Base-by-base conservation (phyloP, 2,113 vertebrate species). In the Aleadryas rufinucha region DNA sequence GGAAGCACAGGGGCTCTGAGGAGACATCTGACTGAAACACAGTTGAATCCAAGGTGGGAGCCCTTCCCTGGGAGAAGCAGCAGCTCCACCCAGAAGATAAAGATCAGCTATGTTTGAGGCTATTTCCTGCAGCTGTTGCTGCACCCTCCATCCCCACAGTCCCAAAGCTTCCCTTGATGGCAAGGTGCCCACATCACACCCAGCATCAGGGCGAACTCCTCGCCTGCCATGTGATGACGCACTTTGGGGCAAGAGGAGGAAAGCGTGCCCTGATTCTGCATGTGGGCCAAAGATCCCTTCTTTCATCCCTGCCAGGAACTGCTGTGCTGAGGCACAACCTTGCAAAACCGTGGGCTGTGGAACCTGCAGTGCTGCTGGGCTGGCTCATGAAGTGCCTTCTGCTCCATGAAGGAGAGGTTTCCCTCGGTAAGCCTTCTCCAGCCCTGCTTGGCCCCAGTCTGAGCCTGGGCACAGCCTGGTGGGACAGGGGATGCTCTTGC, bases 41-140 rank as follows among this genome's bases (percentile, higher is more conserved):
- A 14, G 28, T 9, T 22, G 30, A 10, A 27, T 69, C 31, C 1
- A 4, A 63, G 45, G 28, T 49, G 20, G 33, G 31, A 54, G 13
- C 30, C 42, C 10, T 69, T 79, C 45, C 23, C 1, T 45, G 23
- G 24, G 42, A 83, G 79, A 80, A 94, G 60, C 26, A 70, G 72
- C 68, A 88, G 49, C 68, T 84, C 76, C 76, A 88, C 60, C 79
- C 64, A 61, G 53, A 82, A 96, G 76, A 87, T 42, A 65, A 74
- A 71, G 83, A 59, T 84, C 87, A 71, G 59, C 41, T 68, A 18
- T 10, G 11, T 77, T 52, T 90, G 68, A 44, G 20, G 26, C 9
- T 66, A 30, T 79, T 94, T 95, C 78, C 90, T 92, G 90, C 84
- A 93, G 85, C 82, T 95, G 59, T 54, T 74, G 47, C 66, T 85